These are phyloP conservation scores for Abscondita cerata DNA, from an alignment of 2,888 invertebrate species.

Conservation along the genomic window DNA sequence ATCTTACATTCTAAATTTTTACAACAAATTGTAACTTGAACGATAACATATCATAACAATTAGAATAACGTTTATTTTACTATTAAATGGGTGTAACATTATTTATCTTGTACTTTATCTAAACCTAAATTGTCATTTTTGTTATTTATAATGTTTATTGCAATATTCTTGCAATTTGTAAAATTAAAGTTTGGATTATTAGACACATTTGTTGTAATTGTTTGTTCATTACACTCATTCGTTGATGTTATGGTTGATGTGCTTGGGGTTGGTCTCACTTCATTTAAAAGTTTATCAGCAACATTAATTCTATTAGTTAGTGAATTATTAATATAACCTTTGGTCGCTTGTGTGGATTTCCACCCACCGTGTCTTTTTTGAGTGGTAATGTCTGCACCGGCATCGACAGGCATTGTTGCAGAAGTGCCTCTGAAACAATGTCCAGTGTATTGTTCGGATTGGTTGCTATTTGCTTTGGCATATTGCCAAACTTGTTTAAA, in stretches of 20 bases:
- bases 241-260: too few relatives aligned
- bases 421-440: constrained; percentile 24
- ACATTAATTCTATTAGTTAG: not conserved
- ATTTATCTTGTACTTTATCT: not conserved
- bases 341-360: constrained; percentile 14
- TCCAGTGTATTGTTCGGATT: constrained; percentile 16
- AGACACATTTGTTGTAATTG: not conserved
- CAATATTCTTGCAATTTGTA: not conserved
- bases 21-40: too few relatives aligned
- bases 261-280: too few relatives aligned
- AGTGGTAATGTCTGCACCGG: too few relatives aligned
- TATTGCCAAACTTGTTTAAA: constrained; percentile 26
- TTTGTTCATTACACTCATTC: not conserved
- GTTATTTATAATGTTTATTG: not conserved
- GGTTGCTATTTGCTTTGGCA: constrained; percentile 28
- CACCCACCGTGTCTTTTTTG: constrained; percentile 13
- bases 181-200: not conserved
- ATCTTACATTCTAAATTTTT: too few relatives aligned
- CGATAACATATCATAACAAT: too few relatives aligned
- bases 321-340: constrained; percentile 6
- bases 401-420: constrained; percentile 11
- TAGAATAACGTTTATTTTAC: too few relatives aligned
- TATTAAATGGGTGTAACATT: not conserved
- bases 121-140: not conserved
- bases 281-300: not conserved